Base-by-base conservation (phyloP, 2,113 vertebrate genomes). In the Condylura cristata region DNA sequence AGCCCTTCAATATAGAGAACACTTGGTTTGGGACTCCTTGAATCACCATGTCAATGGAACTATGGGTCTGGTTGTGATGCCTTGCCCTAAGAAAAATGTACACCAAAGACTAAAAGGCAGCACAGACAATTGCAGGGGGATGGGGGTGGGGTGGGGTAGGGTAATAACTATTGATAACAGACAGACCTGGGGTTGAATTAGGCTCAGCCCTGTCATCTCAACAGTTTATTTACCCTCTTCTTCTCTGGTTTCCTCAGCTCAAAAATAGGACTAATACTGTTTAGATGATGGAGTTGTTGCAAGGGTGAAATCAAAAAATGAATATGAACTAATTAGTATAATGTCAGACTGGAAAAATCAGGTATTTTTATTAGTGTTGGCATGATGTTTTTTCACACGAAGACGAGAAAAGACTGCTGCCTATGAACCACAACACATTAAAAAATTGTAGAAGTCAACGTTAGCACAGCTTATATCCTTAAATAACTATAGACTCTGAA, bases 231-330 rank as follows among this genome's bases (percentile, higher is more conserved):
- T 94, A 68, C 5, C 26, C 26, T 75, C 32, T 8, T 11, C 58
- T 61, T 46, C 60, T 76, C 46, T 72, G 78, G 8, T 53, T 65
- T 53, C 28, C 37, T 89, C 22, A 13, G 46, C 37, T 65, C 24
- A 51, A 89, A 68, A 65, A 26, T 2, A 56, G 6, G 32, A 65
- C 32, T 68, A 71, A 37, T 37, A 56, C 10, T 58, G 24, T 63
- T 76, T 81, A 37, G 39, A 56, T 53, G 48, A 14, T 34, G 85
- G 66, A 46, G 39, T 71, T 71, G 34, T 24, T 91, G 3, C 32
- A 93, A 78, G 58, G 4, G 8, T 63, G 76, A 34, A 66, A 68
- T 89, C 34, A 79, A 41, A 95, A 93, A 92, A 95, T 51, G 9
- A 65, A 56, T 28, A n/a, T 46, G 74, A 82, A 72, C 20, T 30